Conservation (phyloP, 2,797 vertebrate species). For the Aulostomus chinensis region DNA sequence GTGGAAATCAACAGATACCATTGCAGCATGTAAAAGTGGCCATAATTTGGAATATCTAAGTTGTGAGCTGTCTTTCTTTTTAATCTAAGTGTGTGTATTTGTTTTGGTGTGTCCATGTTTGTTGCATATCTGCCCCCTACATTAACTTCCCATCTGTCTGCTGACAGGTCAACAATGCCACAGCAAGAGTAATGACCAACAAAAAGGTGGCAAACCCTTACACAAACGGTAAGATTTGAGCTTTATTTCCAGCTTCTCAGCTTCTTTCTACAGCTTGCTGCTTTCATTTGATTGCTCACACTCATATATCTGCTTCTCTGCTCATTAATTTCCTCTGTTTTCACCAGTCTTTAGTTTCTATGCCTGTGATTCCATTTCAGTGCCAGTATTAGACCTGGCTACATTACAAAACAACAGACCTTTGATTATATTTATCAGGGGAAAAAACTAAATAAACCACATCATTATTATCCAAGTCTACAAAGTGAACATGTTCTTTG, state of each 20-base stretch:
- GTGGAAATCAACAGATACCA: slow-evolving; percentile 7
- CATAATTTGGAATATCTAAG: neutral
- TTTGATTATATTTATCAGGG: slow-evolving; percentile 7
- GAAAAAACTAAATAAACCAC: neutral
- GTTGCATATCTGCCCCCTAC: slow-evolving; percentile 9
- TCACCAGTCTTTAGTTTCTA: neutral
- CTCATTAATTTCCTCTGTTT: neutral
- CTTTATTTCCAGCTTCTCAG: neutral
- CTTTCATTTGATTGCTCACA: neutral
- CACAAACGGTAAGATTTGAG: slow-evolving; percentile 90
- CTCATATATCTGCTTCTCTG: neutral
- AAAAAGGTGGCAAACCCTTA: slow-evolving; percentile 93
- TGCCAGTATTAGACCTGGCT: slow-evolving; percentile 10
- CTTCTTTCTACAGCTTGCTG: neutral
- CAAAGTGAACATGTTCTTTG: neutral
- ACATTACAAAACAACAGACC: slow-evolving; percentile 1
- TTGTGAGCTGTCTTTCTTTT: neutral
- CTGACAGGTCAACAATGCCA: slow-evolving; percentile 94
- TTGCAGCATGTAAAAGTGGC: slow-evolving; percentile 29
- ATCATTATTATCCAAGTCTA: slow-evolving; percentile 8
- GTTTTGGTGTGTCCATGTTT: neutral
- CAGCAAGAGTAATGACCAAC: slow-evolving; percentile 95
- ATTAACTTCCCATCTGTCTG: slow-evolving; percentile 47
- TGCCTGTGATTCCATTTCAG: neutral
- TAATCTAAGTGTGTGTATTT: neutral